Base-by-base conservation (phyloP, 2,797 vertebrate species). In the Sebastolobus altivelis region DNA sequence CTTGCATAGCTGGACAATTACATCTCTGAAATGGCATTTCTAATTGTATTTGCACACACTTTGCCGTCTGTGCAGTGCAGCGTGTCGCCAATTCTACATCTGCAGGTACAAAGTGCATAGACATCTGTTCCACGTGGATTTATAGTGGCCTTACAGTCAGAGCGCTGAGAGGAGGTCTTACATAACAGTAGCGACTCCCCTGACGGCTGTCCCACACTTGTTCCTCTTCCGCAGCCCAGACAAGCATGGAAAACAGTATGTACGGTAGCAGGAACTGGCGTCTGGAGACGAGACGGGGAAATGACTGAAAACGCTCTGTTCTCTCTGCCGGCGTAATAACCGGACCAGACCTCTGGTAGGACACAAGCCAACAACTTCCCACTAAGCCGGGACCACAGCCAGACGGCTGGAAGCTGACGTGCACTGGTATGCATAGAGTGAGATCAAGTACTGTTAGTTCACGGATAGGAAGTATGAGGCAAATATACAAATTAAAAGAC, bases 331-430 rank as follows among this genome's bases (percentile, higher is more conserved):
- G 72, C 73, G 86, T 93, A 89, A 94, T 93, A 85, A 83, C 84
- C 79, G 63, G 61, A 93, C 61, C 92, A 94, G 92, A 93, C 85
- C 55, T 85, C 59, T 77, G 75, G 25, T 65, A 77, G 88, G 75
- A 86, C 61, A 72, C 43, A 49, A 79, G 86, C 87, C 87, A 93
- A 54, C 81, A 54, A 67, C 52, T 76, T 77, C 83, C 76, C 67
- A 83, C 49, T 77, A 61, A 70, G 62, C 71, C 68, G 35, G 55
- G 77, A 85, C 59, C 56, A 59, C 27, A 65, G 76, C 56, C 70
- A 78, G 67, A 73, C 14, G 31, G 38, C 60, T 75, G 83, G 37
- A 75, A 58, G 37, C 65, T 56, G 59, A 72, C 55, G 9, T 58
- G 46, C 25, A 49, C 22, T 52, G 35, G 60, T 70, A n/a, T n/a